Conservation (phyloP, 2,888 invertebrate genomes). For the Amblyteles armatorius region DNA sequence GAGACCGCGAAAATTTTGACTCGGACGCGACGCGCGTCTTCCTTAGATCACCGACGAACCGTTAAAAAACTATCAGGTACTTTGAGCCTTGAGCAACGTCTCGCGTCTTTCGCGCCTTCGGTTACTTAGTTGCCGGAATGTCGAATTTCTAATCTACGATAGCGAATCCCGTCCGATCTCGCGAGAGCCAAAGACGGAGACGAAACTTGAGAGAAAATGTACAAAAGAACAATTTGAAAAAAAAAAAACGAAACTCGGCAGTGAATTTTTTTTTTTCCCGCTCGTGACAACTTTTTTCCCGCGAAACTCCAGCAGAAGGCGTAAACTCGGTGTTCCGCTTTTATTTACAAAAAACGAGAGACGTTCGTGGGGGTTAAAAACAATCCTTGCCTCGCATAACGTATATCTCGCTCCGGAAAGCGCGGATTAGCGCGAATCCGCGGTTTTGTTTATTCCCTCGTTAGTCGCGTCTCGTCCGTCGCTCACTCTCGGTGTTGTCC, state of each 20-base stretch:
- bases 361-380: conserved; percentile 61
- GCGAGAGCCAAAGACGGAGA: neutral
- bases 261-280: conserved; percentile 8
- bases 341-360: conserved; percentile 31
- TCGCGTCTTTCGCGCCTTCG: conserved; percentile 1
- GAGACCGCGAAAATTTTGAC: neutral
- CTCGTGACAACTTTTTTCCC: neutral
- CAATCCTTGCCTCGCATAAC: conserved; percentile 75
- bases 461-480: neutral
- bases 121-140: conserved; percentile 49
- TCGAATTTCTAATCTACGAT: neutral
- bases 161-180: neutral
- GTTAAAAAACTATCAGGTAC: conserved; percentile 49
- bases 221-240: neutral
- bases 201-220: neutral
- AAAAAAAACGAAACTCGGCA: conserved; percentile 14
- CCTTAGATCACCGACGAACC: neutral
- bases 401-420: conserved; percentile 26
- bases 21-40: neutral
- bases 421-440: conserved; percentile 4
- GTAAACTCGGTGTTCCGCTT: conserved; percentile 70
- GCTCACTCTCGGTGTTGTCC: neutral
- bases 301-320: conserved; percentile 69
- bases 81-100: conserved; percentile 50
- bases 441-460: conserved; percentile 25